A percentile compares a stretch with the other conserved stretches of the same genome.
Conservation (phyloP, 2,113 vertebrate genomes). For the Malaclemys terrapin region DNA sequence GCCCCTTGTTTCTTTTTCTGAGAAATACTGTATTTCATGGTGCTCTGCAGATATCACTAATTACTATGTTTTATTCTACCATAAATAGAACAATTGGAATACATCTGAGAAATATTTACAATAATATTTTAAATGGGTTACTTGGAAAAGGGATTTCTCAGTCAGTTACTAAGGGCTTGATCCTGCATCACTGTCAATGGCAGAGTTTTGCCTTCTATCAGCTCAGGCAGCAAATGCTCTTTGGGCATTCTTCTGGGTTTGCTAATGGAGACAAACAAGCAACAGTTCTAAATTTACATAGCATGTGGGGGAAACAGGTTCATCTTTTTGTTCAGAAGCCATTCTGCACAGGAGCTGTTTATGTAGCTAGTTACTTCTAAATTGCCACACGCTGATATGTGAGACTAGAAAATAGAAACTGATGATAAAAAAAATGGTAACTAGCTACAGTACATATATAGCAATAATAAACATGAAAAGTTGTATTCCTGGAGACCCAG, state of each 20-base stretch:
- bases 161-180: background rate
- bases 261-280: slow-evolving; percentile 42
- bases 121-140: slow-evolving; percentile 26
- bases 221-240: slow-evolving; percentile 42
- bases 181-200: background rate
- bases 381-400: slow-evolving; percentile 9
- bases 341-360: background rate
- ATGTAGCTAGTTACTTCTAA: slow-evolving; percentile 22
- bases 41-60: background rate
- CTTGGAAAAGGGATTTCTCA: slow-evolving; percentile 6
- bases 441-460: slow-evolving; percentile 15
- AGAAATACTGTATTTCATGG: background rate
- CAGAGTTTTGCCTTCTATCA: slow-evolving; percentile 29
- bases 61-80: background rate
- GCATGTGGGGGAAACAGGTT: background rate
- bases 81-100: background rate
- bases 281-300: slow-evolving; percentile 11
- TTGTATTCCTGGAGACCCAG: slow-evolving; percentile 15
- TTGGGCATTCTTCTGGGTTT: slow-evolving; percentile 41
- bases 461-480: background rate
- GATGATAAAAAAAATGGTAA: slow-evolving; percentile 12
- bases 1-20: slow-evolving; percentile 10
- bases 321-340: background rate
- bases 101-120: background rate
- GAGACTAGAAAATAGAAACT: slow-evolving; percentile 9